phyloP scores from a whole-genome alignment of 2,888 invertebrate genomes.

The Rhorus exstirpatorius region DNA sequence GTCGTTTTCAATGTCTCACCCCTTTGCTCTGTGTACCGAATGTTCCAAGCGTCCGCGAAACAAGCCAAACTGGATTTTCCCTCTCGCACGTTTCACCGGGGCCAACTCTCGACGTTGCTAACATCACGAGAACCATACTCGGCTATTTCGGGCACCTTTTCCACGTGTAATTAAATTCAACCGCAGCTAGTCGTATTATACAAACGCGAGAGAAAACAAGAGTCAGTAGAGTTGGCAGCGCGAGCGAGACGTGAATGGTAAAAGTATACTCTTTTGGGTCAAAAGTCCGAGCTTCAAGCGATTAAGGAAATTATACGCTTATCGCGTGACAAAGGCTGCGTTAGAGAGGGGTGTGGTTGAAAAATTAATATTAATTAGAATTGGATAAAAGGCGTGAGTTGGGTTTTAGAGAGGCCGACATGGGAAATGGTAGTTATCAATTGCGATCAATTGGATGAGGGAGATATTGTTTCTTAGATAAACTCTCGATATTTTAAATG shows the following conservation, averaged over 20 bases:
- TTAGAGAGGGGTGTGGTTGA: not conserved
- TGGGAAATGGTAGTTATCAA: too few relatives aligned
- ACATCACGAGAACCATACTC: conserved; percentile 45
- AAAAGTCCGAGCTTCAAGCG: conserved; percentile 46
- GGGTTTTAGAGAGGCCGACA: too few relatives aligned
- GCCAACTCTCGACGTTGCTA: conserved; percentile 55
- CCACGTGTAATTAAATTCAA: conserved; percentile 65
- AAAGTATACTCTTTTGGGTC: conserved; percentile 21
- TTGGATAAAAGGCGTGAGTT: too few relatives aligned
- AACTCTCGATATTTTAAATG: too few relatives aligned
- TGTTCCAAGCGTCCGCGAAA: conserved; percentile 27
- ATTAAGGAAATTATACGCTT: conserved; percentile 45
- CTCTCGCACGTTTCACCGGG: conserved; percentile 45
- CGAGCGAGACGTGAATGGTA: conserved; percentile 29
- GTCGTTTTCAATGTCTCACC: conserved; percentile 1
- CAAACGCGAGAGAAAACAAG: conserved; percentile 61
- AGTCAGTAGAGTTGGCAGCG: conserved; percentile 29
- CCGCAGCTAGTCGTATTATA: conserved; percentile 65
- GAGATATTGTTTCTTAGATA: too few relatives aligned
- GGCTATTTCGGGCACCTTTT: conserved; percentile 29
- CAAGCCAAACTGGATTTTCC: conserved; percentile 65
- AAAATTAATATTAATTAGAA: conserved; percentile 11
- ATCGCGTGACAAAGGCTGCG: conserved; percentile 22
- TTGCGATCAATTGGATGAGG: too few relatives aligned
- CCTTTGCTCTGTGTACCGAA: conserved; percentile 24